phyloP scores from a whole-genome alignment of 2,113 vertebrate genomes.

The Telmatochromis sp. region DNA sequence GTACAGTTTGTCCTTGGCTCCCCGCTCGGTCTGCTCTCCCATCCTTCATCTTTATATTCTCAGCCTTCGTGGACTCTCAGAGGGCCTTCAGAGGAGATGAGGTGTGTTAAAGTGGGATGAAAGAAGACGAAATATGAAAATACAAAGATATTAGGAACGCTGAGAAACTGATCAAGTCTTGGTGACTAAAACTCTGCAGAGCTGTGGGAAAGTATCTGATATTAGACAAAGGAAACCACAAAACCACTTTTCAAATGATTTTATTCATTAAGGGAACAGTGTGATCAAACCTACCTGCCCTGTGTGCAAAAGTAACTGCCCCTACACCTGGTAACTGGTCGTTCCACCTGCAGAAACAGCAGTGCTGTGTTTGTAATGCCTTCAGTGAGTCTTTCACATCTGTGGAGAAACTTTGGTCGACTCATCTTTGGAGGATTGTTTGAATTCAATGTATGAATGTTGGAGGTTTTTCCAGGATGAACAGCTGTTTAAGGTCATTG shows the following conservation, averaged over 20 bases:
- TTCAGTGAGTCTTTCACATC: neutral
- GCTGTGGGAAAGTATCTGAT: neutral
- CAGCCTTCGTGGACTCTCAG: neutral
- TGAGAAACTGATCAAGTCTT: neutral
- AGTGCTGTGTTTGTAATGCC: neutral
- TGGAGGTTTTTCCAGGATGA: neutral
- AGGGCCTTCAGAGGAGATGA: neutral
- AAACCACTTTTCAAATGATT: neutral
- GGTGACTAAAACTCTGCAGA: neutral
- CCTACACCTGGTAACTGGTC: neutral
- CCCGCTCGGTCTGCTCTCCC: neutral
- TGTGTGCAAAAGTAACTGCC: neutral
- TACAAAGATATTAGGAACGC: neutral
- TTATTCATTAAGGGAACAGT: neutral
- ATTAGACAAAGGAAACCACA: neutral
- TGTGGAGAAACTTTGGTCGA: neutral
- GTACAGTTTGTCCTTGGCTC: neutral
- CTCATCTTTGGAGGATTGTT: neutral
- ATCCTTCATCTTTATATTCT: neutral
- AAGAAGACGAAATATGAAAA: neutral
- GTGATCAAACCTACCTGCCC: neutral
- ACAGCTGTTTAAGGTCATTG: neutral
- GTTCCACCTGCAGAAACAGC: neutral
- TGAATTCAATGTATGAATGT: neutral
- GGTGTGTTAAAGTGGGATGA: neutral